These are phyloP conservation scores for Leptopilina drosophilae DNA, from an alignment of 2,888 invertebrate genomes.

Conservation along the genomic window DNA sequence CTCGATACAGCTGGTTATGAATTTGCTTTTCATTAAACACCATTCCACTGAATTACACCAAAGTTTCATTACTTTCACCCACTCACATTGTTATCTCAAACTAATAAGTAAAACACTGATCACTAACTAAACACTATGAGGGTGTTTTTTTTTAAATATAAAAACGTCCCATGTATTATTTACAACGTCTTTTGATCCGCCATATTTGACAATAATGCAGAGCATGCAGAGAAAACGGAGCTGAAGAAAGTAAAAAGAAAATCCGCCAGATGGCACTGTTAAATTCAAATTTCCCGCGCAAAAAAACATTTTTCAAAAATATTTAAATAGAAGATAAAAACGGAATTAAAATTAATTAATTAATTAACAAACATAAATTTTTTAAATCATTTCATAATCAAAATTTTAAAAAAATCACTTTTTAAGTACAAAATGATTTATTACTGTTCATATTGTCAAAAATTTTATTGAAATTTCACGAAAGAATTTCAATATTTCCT, in stretches of 20 bases:
- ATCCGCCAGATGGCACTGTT: background rate
- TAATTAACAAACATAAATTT: no score
- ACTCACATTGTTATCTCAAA: slow-evolving; percentile 4
- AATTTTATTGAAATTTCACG: no score
- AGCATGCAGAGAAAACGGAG: background rate
- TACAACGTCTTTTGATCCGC: slow-evolving; percentile 27
- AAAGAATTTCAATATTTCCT: no score
- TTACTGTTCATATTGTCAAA: no score
- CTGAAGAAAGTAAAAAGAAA: no score
- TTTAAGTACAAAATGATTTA: no score
- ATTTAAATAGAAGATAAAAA: no score
- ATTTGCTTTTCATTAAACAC: background rate
- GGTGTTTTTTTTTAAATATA: slow-evolving; percentile 16
- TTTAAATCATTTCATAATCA: no score
- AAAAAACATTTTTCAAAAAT: background rate
- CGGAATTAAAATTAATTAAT: background rate
- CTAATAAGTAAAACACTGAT: slow-evolving; percentile 8
- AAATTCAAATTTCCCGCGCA: background rate
- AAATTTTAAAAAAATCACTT: no score
- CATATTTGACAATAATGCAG: slow-evolving; percentile 13
- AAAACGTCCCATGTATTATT: slow-evolving; percentile 11
- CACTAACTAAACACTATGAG: slow-evolving; percentile 20
- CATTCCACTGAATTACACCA: background rate
- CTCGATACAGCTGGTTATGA: slow-evolving; percentile 13
- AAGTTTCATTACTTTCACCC: background rate